Base-by-base conservation (phyloP, 2,888 invertebrate genomes). In the Lottia scabra region DNA sequence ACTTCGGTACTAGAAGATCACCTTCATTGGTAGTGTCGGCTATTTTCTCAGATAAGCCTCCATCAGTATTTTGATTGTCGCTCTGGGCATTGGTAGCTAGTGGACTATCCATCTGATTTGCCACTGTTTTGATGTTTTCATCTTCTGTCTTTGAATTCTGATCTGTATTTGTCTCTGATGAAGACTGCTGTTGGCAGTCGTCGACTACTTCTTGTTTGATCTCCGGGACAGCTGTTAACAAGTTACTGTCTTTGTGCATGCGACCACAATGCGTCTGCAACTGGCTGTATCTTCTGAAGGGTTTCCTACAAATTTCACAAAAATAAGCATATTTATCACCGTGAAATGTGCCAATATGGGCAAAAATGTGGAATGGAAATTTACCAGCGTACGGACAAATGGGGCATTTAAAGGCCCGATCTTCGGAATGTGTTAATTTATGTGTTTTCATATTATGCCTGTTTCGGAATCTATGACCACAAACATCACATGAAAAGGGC, bases 271-370 rank as follows among this genome's bases (percentile, higher is more conserved):
- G 80, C 27, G 79, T 72, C 66, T 79, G 76, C n/a, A 84, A 73
- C 30, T 80, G 79, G 27, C 75, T 68, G 69, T 81, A 79, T 15
- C 81, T 71, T 43, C 78, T 76, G 62, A 82, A 84, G 6, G 84
- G 84, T 68, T 83, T 84, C 44, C 75, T 75, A 70, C 84, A 84
- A 0, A 83, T 44, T 71, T 81, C 80, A 77, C 84, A 84, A 67
- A 80, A 81, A 69, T 81, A 84, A 19, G 83, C 80, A 72, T 80
- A 82, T 4, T 74, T 67, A 27, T 79, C 67, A 4, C 81, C 79
- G 72, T 84, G 84, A 70, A 78, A 76, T 2, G 79, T 67, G 8
- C 83, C 84, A 48, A 84, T 80, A 68, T 84, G 84, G 46, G 82
- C 75, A 23, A 84, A 67, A 1, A 84, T 76, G 63, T 81, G 78